Percentiles rank a stretch among this genome's conserved stretches.
These are phyloP conservation scores for Hyaena hyaena DNA, from an alignment of 2,113 vertebrate species.

Conservation along the genomic window DNA sequence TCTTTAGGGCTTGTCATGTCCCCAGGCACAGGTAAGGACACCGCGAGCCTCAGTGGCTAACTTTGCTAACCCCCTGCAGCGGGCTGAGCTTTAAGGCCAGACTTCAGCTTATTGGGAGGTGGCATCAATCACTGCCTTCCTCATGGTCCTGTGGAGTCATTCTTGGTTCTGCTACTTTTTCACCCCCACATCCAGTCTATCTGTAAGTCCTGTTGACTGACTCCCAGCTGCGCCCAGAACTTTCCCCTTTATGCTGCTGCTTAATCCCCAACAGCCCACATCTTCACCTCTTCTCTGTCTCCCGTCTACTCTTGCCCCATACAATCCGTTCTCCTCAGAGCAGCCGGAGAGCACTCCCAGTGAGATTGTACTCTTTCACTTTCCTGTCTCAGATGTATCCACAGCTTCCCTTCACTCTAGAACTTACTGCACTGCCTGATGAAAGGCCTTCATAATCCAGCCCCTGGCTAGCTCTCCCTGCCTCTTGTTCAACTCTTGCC, in stretches of 20 bases:
- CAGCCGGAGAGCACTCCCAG: background rate
- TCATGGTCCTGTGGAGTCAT: background rate
- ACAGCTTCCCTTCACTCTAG: background rate
- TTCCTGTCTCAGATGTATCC: background rate
- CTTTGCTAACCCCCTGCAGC: background rate
- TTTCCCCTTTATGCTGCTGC: background rate
- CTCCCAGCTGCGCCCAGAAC: background rate
- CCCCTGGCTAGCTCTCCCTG: background rate
- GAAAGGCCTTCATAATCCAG: background rate
- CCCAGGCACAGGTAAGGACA: background rate
- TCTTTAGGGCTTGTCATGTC: background rate
- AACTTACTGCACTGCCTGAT: background rate
- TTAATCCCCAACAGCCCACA: background rate
- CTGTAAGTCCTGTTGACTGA: background rate
- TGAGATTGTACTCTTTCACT: background rate
- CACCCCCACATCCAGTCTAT: background rate
- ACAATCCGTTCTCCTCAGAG: background rate
- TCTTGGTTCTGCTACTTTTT: background rate
- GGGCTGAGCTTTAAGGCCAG: background rate
- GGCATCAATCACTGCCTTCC: background rate
- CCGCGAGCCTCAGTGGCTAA: background rate
- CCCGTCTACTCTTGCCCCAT: background rate
- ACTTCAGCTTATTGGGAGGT: background rate
- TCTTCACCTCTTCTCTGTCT: background rate
- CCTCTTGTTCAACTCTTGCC: background rate